These are phyloP conservation scores for Nyctibius grandis DNA, from an alignment of 2,797 vertebrate genomes.

Conservation along the genomic window DNA sequence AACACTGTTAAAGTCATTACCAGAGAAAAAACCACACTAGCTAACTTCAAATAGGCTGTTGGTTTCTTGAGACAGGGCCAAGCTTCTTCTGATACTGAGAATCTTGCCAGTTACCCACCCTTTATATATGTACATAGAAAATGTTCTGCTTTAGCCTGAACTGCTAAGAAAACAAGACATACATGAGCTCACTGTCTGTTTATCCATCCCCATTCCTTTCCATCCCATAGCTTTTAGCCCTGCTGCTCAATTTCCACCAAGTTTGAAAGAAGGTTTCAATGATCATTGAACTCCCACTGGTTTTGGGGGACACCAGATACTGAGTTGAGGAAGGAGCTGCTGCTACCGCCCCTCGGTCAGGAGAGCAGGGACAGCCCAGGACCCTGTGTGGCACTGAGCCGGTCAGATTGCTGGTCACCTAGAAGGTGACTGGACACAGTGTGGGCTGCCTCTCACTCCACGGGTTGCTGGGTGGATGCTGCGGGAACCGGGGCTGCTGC, in stretches of 20 bases:
- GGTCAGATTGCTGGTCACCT: neutral
- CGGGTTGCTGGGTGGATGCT: accelerated
- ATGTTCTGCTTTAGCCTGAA: neutral
- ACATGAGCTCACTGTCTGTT: neutral
- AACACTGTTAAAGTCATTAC: slow-evolving; percentile 39
- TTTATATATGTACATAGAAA: neutral
- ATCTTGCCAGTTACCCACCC: neutral
- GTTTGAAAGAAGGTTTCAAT: neutral
- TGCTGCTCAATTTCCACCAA: neutral
- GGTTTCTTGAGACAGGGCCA: neutral
- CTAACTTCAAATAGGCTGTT: neutral
- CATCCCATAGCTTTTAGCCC: neutral
- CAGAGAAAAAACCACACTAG: neutral
- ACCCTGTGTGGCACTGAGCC: neutral
- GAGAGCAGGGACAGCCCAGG: neutral
- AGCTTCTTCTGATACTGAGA: neutral
- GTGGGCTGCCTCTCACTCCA: neutral
- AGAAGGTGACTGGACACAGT: neutral
- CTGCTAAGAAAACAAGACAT: neutral
- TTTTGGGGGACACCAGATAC: neutral
- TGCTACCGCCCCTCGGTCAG: accelerated
- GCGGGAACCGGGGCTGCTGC: neutral
- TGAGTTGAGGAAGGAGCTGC: neutral
- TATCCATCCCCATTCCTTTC: neutral
- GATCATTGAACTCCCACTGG: neutral